Conservation (phyloP, 2,888 invertebrate genomes). For the Nymphalis urticae region DNA sequence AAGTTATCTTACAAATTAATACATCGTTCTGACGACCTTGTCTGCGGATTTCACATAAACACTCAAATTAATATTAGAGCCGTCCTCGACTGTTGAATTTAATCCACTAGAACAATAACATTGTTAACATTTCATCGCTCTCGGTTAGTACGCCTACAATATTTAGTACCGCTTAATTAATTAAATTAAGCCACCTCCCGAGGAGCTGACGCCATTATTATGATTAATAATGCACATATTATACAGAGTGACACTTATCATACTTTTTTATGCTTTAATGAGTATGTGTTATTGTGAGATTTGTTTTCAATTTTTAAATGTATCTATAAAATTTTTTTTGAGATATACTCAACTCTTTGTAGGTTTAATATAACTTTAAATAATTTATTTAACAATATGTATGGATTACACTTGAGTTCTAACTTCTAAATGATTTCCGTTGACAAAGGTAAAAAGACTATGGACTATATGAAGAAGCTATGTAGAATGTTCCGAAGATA, state of each 20-base stretch:
- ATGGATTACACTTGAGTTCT: too few species aligned
- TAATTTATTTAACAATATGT: too few species aligned
- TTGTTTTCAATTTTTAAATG: too few species aligned
- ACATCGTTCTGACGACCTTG: constrained; percentile 60
- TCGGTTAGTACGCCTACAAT: constrained; percentile 64
- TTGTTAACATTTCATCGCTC: constrained; percentile 74
- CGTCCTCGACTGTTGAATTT: constrained; percentile 62
- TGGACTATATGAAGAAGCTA: too few species aligned
- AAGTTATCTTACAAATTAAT: constrained; percentile 51
- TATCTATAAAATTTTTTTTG: too few species aligned
- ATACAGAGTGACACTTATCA: constrained; percentile 1
- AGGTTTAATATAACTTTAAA: too few species aligned
- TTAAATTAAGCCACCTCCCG: constrained; percentile 65
- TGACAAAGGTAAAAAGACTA: too few species aligned
- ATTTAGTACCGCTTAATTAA: constrained; percentile 73
- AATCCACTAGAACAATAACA: constrained; percentile 75
- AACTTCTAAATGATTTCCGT: too few species aligned
- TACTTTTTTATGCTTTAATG: not conserved
- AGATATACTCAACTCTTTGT: too few species aligned
- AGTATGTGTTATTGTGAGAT: not conserved
- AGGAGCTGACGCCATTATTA: constrained; percentile 66
- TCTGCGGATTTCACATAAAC: constrained; percentile 64
- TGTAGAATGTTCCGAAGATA: too few species aligned
- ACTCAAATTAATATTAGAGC: constrained; percentile 71
- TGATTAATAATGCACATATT: constrained; percentile 60